Percentiles rank a stretch among this genome's conserved stretches.
phyloP scores from a whole-genome alignment of 2,113 vertebrate species.

The Pseudonaja textilis region DNA sequence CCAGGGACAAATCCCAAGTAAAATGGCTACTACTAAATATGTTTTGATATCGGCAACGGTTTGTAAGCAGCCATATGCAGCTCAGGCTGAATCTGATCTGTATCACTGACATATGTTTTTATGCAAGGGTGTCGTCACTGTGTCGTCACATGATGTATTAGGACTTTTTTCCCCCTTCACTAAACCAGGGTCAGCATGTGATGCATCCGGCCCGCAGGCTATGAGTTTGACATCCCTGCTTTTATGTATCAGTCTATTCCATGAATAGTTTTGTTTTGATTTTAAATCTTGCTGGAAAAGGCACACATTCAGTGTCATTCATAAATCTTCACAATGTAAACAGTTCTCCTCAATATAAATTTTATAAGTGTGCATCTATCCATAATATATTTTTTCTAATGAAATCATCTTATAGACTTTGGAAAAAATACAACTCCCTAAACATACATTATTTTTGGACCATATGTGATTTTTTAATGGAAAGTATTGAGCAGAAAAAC shows the following conservation, averaged over 20 bases:
- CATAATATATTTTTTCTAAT: not conserved
- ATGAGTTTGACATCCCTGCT: no score
- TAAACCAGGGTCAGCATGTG: no score
- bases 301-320: not conserved
- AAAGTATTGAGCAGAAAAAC: not conserved
- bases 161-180: no score
- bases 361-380: not conserved
- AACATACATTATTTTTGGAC: not conserved
- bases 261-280: not conserved
- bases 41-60: not conserved
- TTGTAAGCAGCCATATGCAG: not conserved
- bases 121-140: not conserved
- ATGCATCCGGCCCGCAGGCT: no score
- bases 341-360: not conserved
- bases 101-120: not conserved
- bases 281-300: not conserved
- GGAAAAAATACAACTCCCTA: not conserved
- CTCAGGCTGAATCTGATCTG: not conserved
- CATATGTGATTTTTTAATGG: not conserved
- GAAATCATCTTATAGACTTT: not conserved
- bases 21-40: not conserved
- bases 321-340: not conserved
- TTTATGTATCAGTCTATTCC: not conserved
- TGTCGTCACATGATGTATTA: no score
- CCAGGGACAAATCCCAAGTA: not conserved